phyloP scores from a whole-genome alignment of 2,888 invertebrate genomes.

The Creontiades dilutus region DNA sequence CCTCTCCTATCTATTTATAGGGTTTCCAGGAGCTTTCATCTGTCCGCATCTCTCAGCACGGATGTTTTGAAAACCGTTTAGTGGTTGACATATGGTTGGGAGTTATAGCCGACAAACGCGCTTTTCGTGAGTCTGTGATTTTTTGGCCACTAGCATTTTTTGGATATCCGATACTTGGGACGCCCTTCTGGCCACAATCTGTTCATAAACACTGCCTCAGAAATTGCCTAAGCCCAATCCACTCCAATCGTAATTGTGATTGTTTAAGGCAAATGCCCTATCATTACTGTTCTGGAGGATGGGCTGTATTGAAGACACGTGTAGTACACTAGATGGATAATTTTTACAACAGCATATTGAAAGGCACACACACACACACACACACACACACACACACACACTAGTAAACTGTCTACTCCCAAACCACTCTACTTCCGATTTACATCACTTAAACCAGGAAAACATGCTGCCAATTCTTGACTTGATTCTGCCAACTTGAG shows the following conservation, averaged over 20 bases:
- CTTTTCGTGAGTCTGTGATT: slow-evolving; percentile 21
- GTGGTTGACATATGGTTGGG: slow-evolving; percentile 31
- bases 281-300: neutral
- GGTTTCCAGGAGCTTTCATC: slow-evolving; percentile 24
- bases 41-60: slow-evolving; percentile 43
- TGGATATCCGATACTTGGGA: slow-evolving; percentile 28
- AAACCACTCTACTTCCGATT: too few species aligned
- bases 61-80: slow-evolving; percentile 50
- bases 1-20: slow-evolving; percentile 8
- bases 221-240: neutral
- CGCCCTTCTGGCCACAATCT: neutral
- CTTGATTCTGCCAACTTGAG: too few species aligned
- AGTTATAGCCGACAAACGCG: slow-evolving; percentile 33
- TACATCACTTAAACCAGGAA: too few species aligned
- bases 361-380: too few species aligned
- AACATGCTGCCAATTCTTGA: too few species aligned
- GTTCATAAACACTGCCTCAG: neutral
- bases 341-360: too few species aligned
- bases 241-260: neutral
- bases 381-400: too few species aligned
- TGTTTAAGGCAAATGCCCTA: neutral
- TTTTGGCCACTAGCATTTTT: neutral
- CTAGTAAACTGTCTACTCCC: too few species aligned
- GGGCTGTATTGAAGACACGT: too few species aligned
- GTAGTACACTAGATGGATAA: too few species aligned